Evolutionary conservation across 2,888 invertebrate genomes (phyloP).

Genomic region (Altica lythri): DNA sequence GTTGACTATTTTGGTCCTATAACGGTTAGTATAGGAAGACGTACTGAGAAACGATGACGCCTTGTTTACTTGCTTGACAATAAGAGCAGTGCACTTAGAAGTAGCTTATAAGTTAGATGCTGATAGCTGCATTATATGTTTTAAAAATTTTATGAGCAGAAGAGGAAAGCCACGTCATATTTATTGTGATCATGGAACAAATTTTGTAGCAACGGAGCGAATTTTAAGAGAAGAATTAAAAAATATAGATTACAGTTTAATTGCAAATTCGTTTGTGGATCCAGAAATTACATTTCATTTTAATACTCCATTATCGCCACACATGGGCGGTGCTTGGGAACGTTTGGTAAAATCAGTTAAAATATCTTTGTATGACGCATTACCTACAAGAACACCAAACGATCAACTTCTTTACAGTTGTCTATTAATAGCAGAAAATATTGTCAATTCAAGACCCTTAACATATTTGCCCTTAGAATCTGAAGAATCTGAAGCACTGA

Average conservation of each 20-base stretch:
- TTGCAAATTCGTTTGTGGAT: constrained; percentile 13
- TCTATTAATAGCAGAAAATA: constrained; percentile 21
- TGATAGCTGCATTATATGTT: too few relatives aligned
- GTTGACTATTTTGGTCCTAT: constrained; percentile 30
- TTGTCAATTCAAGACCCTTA: constrained; percentile 26
- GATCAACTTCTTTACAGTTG: constrained; percentile 8
- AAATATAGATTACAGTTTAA: constrained; percentile 8
- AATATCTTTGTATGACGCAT: constrained; percentile 19
- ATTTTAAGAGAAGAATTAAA: constrained; percentile 7
- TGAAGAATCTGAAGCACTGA: constrained; percentile 16
- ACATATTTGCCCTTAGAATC: constrained; percentile 24
- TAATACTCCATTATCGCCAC: constrained; percentile 18
- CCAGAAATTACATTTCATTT: constrained; percentile 20
- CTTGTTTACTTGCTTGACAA: constrained; percentile 22
- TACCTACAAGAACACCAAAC: constrained; percentile 18
- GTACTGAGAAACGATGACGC: constrained; percentile 24
- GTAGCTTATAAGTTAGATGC: constrained; percentile 13
- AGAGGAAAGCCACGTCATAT: constrained; percentile 13
- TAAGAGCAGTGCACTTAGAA: constrained; percentile 23
- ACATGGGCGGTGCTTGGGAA: constrained; percentile 23
- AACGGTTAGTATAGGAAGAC: constrained; percentile 22
- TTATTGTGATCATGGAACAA: constrained; percentile 19
- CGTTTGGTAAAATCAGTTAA: constrained; percentile 20
- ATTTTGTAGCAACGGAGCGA: constrained; percentile 13
- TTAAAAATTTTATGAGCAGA: too few relatives aligned